Percentiles rank a stretch among this genome's conserved stretches.
Evolutionary conservation across 2,888 invertebrate species (phyloP).

Genomic region (Octodonta nipae): DNA sequence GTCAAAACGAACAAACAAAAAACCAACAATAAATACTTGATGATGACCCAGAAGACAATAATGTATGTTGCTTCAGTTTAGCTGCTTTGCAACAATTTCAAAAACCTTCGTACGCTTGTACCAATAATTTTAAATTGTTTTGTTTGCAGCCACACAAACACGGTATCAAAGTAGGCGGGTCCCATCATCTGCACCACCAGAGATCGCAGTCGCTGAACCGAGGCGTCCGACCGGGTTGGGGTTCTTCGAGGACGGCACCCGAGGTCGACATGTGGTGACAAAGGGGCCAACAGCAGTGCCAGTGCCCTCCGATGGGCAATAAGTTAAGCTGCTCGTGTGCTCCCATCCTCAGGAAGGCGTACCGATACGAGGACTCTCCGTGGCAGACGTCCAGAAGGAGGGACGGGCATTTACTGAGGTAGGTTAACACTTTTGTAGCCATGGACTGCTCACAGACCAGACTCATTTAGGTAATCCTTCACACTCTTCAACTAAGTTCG

Average conservation of each 20-base stretch:
- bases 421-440: no score
- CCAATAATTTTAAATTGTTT: no score
- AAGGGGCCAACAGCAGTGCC: slow-evolving; percentile 38
- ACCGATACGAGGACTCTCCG: slow-evolving; percentile 91
- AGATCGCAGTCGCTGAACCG: slow-evolving; percentile 65
- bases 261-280: slow-evolving; percentile 54
- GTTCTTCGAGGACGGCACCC: slow-evolving; percentile 33
- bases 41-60: no score
- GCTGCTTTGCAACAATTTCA: no score
- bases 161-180: slow-evolving; percentile 21
- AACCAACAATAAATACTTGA: no score
- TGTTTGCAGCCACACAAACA: slow-evolving; percentile 49
- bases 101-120: no score
- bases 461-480: no score
- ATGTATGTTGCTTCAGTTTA: no score
- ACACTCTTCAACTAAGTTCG: no score
- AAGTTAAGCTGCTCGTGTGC: slow-evolving; percentile 95
- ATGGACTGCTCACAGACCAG: no score
- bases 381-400: slow-evolving; percentile 79
- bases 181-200: slow-evolving; percentile 43
- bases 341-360: slow-evolving; percentile 89
- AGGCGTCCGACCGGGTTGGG: slow-evolving; percentile 37
- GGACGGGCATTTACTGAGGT: slow-evolving; percentile 82
- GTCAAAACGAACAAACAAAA: no score
- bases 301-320: slow-evolving; percentile 80